phyloP scores from a whole-genome alignment of 2,113 vertebrate genomes.

The Corynorhinus townsendii region DNA sequence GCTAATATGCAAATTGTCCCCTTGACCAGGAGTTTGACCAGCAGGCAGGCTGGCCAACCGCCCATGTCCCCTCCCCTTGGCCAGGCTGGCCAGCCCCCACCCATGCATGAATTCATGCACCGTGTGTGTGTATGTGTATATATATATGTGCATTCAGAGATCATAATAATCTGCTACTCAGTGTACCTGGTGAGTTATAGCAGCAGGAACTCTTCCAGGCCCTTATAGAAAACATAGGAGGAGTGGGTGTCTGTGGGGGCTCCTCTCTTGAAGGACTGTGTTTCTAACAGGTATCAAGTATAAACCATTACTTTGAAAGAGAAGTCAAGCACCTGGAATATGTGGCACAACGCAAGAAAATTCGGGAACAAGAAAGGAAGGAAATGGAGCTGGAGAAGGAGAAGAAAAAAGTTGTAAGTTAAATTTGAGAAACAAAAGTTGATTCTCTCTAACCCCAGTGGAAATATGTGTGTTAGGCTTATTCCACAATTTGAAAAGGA shows the following conservation, averaged over 20 bases:
- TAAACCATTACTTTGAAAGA: slow-evolving; percentile 86
- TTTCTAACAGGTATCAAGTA: slow-evolving; percentile 74
- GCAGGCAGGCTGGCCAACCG: no score
- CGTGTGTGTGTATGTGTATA: no score
- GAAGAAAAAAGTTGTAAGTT: slow-evolving; percentile 81
- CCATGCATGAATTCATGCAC: no score
- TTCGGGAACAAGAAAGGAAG: slow-evolving; percentile 74
- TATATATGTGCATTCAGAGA: no score
- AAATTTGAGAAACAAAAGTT: not conserved
- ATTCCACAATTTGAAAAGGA: not conserved
- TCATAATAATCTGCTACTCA: no score
- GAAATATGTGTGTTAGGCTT: not conserved
- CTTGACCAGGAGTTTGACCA: no score
- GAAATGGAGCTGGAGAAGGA: slow-evolving; percentile 69
- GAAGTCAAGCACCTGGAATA: slow-evolving; percentile 84
- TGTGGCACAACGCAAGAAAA: slow-evolving; percentile 74
- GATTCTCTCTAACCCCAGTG: not conserved
- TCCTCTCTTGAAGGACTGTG: not conserved
- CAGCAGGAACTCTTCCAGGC: not conserved
- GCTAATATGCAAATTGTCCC: no score
- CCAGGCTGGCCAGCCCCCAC: no score
- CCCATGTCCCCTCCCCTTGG: no score
- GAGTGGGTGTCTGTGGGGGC: not conserved
- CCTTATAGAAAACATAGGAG: not conserved
- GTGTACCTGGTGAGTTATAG: not conserved